phyloP scores from a whole-genome alignment of 2,888 invertebrate species.

The Tuberolachnus salignus region DNA sequence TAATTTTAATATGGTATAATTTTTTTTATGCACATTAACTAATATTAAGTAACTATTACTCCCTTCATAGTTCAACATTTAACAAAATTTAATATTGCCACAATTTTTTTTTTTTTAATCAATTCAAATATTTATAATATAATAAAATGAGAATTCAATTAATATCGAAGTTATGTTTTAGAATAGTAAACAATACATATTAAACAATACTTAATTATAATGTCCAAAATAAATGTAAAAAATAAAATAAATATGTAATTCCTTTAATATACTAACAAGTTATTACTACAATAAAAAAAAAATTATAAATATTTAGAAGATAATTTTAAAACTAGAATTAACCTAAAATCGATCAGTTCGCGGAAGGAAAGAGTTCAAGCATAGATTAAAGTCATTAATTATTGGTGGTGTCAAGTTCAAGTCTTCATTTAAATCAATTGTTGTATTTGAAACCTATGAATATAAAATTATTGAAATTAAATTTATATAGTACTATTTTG shows the following conservation, averaged over 20 bases:
- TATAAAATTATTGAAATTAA: constrained; percentile 4
- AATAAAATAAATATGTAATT: constrained; percentile 10
- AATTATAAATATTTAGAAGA: constrained; percentile 4
- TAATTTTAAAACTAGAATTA: background rate
- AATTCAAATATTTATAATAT: constrained; percentile 2
- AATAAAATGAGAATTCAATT: background rate
- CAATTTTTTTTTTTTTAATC: background rate
- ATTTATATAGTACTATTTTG: too few species aligned
- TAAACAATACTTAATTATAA: background rate
- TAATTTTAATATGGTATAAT: constrained; percentile 14
- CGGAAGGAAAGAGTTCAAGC: constrained; percentile 42
- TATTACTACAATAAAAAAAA: constrained; percentile 21
- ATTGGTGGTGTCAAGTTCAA: constrained; percentile 42
- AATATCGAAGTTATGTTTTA: background rate
- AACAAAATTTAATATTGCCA: background rate
- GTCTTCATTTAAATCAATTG: constrained; percentile 34
- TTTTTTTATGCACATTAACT: background rate
- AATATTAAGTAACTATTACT: background rate
- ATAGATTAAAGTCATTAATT: constrained; percentile 19
- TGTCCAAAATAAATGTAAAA: constrained; percentile 26
- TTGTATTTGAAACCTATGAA: constrained; percentile 38
- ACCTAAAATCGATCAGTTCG: constrained; percentile 20
- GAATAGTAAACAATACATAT: background rate
- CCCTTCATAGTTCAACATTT: background rate
- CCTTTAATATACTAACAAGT: background rate